phyloP scores from a whole-genome alignment of 2,888 invertebrate genomes.

The Coenonympha glycerion region DNA sequence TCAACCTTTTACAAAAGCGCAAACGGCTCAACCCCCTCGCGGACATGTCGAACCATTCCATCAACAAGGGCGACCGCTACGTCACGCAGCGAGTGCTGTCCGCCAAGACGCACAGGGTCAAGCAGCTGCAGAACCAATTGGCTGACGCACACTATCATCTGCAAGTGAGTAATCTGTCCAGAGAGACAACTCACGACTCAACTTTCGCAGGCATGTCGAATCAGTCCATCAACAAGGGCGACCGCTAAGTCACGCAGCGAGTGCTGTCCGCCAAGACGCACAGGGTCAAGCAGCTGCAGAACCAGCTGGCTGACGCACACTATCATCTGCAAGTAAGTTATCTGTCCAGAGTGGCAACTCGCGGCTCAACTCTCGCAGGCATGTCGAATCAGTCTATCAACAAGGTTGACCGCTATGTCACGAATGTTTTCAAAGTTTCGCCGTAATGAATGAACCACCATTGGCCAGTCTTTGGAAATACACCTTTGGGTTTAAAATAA shows the following conservation, averaged over 20 bases:
- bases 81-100: conserved; percentile 81
- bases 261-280: conserved; percentile 86
- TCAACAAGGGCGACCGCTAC: conserved; percentile 48
- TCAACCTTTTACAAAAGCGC: conserved; percentile 57
- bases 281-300: conserved; percentile 84
- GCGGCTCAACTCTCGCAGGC: no score
- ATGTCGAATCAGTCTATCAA: no score
- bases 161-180: conserved; percentile 78
- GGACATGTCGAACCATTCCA: conserved; percentile 47
- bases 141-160: conserved; percentile 87
- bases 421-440: no score
- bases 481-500: no score
- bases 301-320: conserved; percentile 86
- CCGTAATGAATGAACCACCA: no score
- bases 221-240: conserved; percentile 43
- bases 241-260: conserved; percentile 73
- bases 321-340: no score
- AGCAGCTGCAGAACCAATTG: conserved; percentile 86
- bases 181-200: conserved; percentile 61
- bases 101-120: conserved; percentile 83
- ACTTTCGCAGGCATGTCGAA: conserved; percentile 51
- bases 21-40: conserved; percentile 53
- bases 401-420: no score
- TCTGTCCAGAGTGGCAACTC: no score
- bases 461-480: no score